Percentiles rank a stretch among this genome's conserved stretches.
Evolutionary conservation across 2,888 invertebrate genomes (phyloP).

Genomic region (Diaperis boleti): DNA sequence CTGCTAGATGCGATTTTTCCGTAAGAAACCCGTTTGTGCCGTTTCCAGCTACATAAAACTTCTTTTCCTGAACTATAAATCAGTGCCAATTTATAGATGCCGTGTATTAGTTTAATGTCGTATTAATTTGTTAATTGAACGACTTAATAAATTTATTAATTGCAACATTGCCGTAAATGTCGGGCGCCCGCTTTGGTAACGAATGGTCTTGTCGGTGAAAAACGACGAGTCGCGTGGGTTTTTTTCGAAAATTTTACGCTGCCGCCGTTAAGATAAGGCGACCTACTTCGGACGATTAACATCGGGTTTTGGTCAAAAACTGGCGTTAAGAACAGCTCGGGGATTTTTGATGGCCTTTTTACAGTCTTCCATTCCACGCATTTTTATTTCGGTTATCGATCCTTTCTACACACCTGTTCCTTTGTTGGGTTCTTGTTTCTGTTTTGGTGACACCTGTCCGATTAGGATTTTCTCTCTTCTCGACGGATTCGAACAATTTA

Average conservation of each 20-base stretch:
- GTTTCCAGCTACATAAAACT: conserved; percentile 1
- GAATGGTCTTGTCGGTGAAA: conserved; percentile 8
- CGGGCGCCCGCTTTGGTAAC: conserved; percentile 11
- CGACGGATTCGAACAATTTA: too few relatives aligned
- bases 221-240: not conserved
- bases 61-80: conserved; percentile 31
- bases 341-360: too few relatives aligned
- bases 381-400: too few relatives aligned
- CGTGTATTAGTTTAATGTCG: conserved; percentile 33
- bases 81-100: conserved; percentile 33
- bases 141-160: conserved; percentile 36
- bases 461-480: too few relatives aligned
- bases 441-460: too few relatives aligned
- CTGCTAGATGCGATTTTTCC: conserved; percentile 22
- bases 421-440: too few relatives aligned
- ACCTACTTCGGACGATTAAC: conserved; percentile 1
- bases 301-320: too few relatives aligned
- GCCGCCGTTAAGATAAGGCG: conserved; percentile 6
- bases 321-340: too few relatives aligned
- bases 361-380: too few relatives aligned
- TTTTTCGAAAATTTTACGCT: conserved; percentile 21
- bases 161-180: conserved; percentile 24
- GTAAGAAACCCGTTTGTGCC: conserved; percentile 6
- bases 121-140: conserved; percentile 38
- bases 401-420: too few relatives aligned